Evolutionary conservation across 2,113 vertebrate genomes (phyloP).

Genomic region (Salvelinus sp.): DNA sequence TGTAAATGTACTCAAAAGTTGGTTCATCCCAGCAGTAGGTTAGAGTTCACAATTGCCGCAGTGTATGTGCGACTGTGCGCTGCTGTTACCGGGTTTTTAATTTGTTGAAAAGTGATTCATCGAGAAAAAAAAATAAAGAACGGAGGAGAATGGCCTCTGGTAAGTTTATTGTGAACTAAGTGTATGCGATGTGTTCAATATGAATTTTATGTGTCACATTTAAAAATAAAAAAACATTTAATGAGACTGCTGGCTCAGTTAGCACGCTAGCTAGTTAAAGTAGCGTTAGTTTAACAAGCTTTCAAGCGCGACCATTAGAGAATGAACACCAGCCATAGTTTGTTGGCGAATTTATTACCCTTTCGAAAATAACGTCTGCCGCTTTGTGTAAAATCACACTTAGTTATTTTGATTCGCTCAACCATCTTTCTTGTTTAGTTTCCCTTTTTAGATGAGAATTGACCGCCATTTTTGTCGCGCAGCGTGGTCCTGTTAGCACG

Average conservation of each 20-base stretch:
- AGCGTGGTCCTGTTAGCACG: constrained; percentile 26
- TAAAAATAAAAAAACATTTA: neutral
- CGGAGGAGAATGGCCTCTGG: constrained; percentile 72
- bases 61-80: constrained; percentile 41
- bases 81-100: constrained; percentile 50
- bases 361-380: neutral
- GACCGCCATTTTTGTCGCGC: constrained; percentile 70
- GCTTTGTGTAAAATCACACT: neutral
- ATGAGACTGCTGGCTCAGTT: neutral
- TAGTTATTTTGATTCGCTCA: neutral
- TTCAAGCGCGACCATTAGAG: neutral
- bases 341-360: neutral
- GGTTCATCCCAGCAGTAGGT: constrained; percentile 23
- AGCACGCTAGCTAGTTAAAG: constrained; percentile 5
- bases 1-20: neutral
- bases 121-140: constrained; percentile 4
- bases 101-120: constrained; percentile 16
- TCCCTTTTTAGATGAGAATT: constrained; percentile 5
- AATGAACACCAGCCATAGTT: neutral
- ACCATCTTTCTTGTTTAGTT: neutral
- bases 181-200: neutral
- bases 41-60: constrained; percentile 60
- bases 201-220: neutral
- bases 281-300: neutral
- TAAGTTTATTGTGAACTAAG: constrained; percentile 35